phyloP scores from a whole-genome alignment of 2,113 vertebrate genomes.

The Proterorhinus semilunaris region DNA sequence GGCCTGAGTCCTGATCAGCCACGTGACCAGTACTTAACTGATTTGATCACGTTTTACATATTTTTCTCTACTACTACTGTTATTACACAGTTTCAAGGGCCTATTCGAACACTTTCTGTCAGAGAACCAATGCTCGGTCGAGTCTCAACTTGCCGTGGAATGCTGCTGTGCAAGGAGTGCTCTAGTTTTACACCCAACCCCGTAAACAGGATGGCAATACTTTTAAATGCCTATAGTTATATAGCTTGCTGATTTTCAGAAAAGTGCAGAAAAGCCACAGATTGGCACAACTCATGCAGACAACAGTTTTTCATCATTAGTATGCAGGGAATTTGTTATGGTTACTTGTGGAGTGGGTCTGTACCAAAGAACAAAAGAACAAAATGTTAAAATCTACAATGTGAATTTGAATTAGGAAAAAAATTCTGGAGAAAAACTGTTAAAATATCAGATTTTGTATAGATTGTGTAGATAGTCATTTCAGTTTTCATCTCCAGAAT shows the following conservation, averaged over 20 bases:
- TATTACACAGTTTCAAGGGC: slow-evolving; percentile 22
- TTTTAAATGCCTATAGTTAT: slow-evolving; percentile 12
- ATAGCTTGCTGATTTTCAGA: not conserved
- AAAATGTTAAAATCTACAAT: not conserved
- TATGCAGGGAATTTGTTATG: not conserved
- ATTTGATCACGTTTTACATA: not conserved
- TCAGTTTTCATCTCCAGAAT: not conserved
- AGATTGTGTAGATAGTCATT: not conserved
- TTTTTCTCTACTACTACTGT: slow-evolving; percentile 5
- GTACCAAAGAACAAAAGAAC: not conserved
- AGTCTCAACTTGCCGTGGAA: slow-evolving; percentile 64
- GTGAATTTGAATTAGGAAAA: not conserved
- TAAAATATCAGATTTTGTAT: not conserved
- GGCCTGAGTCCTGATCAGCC: slow-evolving; percentile 6
- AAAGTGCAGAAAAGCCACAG: not conserved
- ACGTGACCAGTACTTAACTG: slow-evolving; percentile 13
- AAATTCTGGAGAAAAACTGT: not conserved
- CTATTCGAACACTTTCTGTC: slow-evolving; percentile 46
- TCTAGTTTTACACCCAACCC: slow-evolving; percentile 3
- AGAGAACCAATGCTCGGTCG: slow-evolving; percentile 23
- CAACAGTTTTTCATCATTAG: not conserved
- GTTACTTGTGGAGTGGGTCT: not conserved
- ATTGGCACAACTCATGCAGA: not conserved
- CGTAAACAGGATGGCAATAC: not conserved
- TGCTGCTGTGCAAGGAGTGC: slow-evolving; percentile 40